Conservation (phyloP, 2,888 invertebrate genomes). For the Micropterix aruncella region DNA sequence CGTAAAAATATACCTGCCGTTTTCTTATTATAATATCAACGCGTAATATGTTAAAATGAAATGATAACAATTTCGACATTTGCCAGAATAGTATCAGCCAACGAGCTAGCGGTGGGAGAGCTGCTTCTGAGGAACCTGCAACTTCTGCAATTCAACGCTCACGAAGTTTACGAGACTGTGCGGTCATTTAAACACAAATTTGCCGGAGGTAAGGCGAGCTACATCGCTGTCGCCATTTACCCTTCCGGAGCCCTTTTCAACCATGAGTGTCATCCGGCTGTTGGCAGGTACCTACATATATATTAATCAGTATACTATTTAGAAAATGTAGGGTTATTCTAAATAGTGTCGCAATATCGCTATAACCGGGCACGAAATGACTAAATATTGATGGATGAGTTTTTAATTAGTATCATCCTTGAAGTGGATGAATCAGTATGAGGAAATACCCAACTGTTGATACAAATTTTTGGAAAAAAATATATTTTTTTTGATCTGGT, state of each 20-base stretch:
- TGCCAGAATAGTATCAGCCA: neutral
- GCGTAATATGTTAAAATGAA: too few relatives aligned
- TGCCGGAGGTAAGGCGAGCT: slow-evolving; percentile 36
- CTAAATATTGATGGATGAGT: too few relatives aligned
- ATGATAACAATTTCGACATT: neutral
- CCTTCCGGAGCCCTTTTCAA: slow-evolving; percentile 68
- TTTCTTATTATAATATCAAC: slow-evolving; percentile 20
- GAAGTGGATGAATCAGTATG: too few relatives aligned
- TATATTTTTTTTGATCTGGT: too few relatives aligned
- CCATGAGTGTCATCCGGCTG: slow-evolving; percentile 70
- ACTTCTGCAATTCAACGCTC: slow-evolving; percentile 73
- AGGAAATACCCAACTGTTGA: too few relatives aligned
- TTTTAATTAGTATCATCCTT: too few relatives aligned
- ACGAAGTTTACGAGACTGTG: slow-evolving; percentile 63
- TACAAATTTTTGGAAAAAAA: too few relatives aligned
- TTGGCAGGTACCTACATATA: too few relatives aligned
- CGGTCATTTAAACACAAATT: slow-evolving; percentile 33
- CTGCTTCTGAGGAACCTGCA: slow-evolving; percentile 57
- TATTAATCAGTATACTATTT: too few relatives aligned
- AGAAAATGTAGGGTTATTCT: too few relatives aligned
- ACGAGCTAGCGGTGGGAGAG: slow-evolving; percentile 34
- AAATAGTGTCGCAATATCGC: too few relatives aligned
- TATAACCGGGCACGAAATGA: too few relatives aligned
- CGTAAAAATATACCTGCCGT: neutral
- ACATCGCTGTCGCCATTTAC: slow-evolving; percentile 59